Percentiles rank a stretch among this genome's conserved stretches.
Conservation (phyloP, 2,888 invertebrate genomes). For the Julus scandinavius region DNA sequence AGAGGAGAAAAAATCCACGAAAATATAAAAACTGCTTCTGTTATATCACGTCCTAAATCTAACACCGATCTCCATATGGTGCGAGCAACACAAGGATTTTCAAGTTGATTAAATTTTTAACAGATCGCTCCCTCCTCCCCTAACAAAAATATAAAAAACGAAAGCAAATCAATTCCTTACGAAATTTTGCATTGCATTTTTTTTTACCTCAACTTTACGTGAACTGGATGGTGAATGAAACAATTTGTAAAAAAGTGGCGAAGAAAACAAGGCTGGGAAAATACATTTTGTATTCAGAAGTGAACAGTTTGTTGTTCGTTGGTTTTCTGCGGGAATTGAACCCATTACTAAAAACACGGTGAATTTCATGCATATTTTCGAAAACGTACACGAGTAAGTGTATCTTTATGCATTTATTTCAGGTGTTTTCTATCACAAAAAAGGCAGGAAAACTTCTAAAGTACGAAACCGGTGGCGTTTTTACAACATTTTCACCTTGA, state of each 20-base stretch:
- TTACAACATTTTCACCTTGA: no score
- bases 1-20: background rate
- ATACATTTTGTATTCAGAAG: background rate
- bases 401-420: no score
- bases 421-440: no score
- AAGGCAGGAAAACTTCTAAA: no score
- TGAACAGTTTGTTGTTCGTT: background rate
- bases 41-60: slow-evolving; percentile 15
- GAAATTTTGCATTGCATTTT: slow-evolving; percentile 16
- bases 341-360: background rate
- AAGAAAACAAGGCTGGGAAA: background rate
- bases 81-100: slow-evolving; percentile 6
- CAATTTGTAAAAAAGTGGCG: background rate
- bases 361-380: no score
- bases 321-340: background rate
- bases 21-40: background rate
- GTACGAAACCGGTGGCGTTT: no score
- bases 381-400: no score
- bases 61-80: slow-evolving; percentile 14
- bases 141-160: background rate
- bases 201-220: slow-evolving; percentile 13
- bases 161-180: slow-evolving; percentile 13
- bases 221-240: slow-evolving; percentile 27
- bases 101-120: slow-evolving; percentile 33
- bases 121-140: background rate